These are phyloP conservation scores for Ovis aries DNA, from an alignment of 2,113 vertebrate species.

Conservation along the genomic window DNA sequence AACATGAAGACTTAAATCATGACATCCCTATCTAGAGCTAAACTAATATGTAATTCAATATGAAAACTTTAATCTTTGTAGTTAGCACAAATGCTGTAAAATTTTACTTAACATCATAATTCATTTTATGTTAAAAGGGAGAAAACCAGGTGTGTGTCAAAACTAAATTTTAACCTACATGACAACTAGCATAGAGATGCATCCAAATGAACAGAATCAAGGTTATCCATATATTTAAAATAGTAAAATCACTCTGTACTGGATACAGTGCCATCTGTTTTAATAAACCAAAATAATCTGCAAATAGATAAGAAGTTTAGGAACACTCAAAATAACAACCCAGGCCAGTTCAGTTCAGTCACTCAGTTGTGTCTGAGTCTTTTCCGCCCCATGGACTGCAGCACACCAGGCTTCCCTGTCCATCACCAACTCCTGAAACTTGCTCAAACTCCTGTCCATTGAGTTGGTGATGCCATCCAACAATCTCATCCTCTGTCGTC, in stretches of 20 bases:
- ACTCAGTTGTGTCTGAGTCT: background rate
- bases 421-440: background rate
- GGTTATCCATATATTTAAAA: background rate
- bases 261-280: background rate
- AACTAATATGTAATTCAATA: constrained; percentile 32
- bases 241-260: background rate
- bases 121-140: constrained; percentile 15
- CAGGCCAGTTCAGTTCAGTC: background rate
- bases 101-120: background rate
- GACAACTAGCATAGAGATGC: background rate
- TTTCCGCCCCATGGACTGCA: background rate
- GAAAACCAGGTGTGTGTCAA: constrained; percentile 1
- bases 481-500: fast-evolving
- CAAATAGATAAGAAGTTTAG: background rate
- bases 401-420: background rate
- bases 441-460: background rate
- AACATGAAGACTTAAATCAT: constrained; percentile 51
- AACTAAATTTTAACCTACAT: constrained; percentile 18
- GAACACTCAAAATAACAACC: background rate
- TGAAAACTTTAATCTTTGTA: constrained; percentile 38
- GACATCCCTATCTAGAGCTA: background rate
- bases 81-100: constrained; percentile 35
- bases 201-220: background rate
- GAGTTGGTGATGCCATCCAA: background rate
- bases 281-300: background rate